Percentiles rank a stretch among this genome's conserved stretches.
Evolutionary conservation across 2,113 vertebrate genomes (phyloP).

Genomic region (Seriola rivoliana): DNA sequence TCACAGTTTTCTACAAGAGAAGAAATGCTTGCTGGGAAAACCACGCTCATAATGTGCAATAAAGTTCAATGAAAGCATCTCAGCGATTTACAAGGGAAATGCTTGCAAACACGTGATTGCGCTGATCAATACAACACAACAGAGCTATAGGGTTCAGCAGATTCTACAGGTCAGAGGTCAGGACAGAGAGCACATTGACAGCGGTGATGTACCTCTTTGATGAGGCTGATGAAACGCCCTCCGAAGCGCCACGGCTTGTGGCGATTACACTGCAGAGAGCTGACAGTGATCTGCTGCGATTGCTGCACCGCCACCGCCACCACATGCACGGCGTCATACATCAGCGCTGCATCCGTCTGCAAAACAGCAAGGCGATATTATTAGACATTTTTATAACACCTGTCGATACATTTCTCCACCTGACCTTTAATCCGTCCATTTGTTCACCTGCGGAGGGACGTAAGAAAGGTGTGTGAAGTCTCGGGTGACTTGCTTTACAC

Average conservation of each 20-base stretch:
- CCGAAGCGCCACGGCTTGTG: conserved; percentile 99
- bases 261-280: conserved; percentile 96
- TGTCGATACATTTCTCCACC: conserved; percentile 32
- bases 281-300: conserved; percentile 98
- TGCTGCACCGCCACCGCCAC: conserved; percentile 97
- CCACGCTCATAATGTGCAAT: not conserved
- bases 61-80: not conserved
- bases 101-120: not conserved
- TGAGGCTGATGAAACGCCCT: conserved; percentile 94
- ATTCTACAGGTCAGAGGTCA: conserved; percentile 45
- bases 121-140: conserved; percentile 1
- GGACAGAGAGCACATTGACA: conserved; percentile 3
- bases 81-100: conserved; percentile 2
- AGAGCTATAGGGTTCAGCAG: not conserved
- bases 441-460: conserved; percentile 44
- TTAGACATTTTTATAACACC: conserved; percentile 53
- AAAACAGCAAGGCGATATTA: conserved; percentile 49
- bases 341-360: conserved; percentile 96
- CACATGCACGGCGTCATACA: conserved; percentile 98
- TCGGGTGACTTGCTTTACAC: conserved; percentile 47
- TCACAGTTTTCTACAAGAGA: not conserved
- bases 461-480: conserved; percentile 39
- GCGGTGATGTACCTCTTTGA: conserved; percentile 91
- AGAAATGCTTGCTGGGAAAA: not conserved
- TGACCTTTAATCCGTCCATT: conserved; percentile 49